phyloP scores from a whole-genome alignment of 2,113 vertebrate species.

The Leiothrix lutea region DNA sequence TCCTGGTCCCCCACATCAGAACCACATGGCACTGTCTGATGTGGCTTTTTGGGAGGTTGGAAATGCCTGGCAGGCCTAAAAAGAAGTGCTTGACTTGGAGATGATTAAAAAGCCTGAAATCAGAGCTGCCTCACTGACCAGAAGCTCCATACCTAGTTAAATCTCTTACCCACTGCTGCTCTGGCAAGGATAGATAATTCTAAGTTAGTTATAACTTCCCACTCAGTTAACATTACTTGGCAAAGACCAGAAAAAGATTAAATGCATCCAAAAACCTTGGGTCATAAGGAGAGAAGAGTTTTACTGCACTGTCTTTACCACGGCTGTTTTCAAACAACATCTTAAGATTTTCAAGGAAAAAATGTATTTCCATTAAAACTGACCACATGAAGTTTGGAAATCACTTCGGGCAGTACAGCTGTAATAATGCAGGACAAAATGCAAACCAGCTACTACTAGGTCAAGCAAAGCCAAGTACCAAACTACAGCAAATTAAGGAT shows the following conservation, averaged over 20 bases:
- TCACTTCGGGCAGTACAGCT: neutral
- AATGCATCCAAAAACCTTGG: neutral
- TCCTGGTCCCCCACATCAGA: neutral
- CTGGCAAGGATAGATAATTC: neutral
- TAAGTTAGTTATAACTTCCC: neutral
- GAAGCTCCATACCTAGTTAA: neutral
- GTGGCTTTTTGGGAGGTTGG: neutral
- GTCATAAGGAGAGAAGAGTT: neutral
- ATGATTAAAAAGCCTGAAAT: neutral
- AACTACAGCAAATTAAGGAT: neutral
- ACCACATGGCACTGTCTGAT: rapidly evolving
- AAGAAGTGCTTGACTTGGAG: neutral
- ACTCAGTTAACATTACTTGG: neutral
- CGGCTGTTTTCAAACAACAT: neutral
- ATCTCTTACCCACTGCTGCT: neutral
- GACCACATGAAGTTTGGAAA: neutral
- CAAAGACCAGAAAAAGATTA: neutral
- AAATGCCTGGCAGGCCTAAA: neutral
- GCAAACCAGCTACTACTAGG: neutral
- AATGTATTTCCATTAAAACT: neutral
- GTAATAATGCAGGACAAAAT: neutral
- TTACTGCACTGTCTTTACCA: neutral
- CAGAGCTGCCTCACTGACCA: neutral
- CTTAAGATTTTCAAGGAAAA: neutral
- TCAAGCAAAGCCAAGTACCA: neutral